These are phyloP conservation scores for Microcebus griseorufus DNA, from an alignment of 2,113 vertebrate species.

Conservation along the genomic window DNA sequence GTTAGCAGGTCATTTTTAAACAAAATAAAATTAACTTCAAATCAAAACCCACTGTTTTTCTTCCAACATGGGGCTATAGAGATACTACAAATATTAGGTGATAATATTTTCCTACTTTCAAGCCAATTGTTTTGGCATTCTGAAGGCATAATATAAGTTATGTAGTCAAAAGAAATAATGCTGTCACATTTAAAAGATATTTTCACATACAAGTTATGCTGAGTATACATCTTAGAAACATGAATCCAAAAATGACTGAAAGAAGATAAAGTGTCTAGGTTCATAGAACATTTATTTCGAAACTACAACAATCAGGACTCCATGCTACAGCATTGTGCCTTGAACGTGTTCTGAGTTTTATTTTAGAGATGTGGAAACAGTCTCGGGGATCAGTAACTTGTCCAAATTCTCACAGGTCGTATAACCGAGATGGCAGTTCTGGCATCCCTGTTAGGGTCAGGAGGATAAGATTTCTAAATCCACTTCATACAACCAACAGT, in stretches of 20 bases:
- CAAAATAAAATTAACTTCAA: neutral
- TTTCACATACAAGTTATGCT: neutral
- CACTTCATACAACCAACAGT: neutral
- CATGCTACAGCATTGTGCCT: neutral
- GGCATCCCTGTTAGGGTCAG: neutral
- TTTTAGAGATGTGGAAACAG: neutral
- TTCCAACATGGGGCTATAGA: neutral
- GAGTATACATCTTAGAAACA: neutral
- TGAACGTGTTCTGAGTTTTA: neutral
- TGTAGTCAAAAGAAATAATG: neutral
- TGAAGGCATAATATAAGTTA: neutral
- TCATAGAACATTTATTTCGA: neutral
- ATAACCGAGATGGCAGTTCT: neutral
- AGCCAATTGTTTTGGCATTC: neutral
- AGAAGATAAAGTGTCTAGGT: neutral
- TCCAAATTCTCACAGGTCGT: neutral
- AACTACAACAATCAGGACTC: neutral
- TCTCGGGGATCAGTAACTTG: neutral
- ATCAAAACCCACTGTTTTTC: neutral
- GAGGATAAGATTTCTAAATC: neutral
- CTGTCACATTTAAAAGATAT: neutral
- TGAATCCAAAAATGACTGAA: neutral
- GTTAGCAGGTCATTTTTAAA: neutral
- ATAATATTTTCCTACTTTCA: neutral
- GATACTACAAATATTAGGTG: neutral